Evolutionary conservation across 2,797 vertebrate genomes (phyloP).

Genomic region (Mus minutoides): DNA sequence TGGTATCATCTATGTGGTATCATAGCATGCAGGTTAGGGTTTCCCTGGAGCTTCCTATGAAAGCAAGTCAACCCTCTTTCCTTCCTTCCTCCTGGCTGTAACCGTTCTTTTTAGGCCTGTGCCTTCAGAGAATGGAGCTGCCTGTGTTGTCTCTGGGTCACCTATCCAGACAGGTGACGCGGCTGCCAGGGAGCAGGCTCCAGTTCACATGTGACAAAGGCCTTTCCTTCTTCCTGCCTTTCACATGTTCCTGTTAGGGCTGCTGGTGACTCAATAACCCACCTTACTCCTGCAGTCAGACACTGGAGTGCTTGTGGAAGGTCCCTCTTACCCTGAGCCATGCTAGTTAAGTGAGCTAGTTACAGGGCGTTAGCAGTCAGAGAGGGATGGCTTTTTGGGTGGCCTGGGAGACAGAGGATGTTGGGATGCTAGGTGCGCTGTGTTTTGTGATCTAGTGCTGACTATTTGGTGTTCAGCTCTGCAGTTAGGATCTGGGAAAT

Average conservation of each 20-base stretch:
- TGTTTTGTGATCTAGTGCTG: not conserved
- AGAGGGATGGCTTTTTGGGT: not conserved
- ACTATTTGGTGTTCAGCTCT: not conserved
- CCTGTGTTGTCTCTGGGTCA: not conserved
- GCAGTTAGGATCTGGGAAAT: not conserved
- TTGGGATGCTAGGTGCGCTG: not conserved
- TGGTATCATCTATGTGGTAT: not conserved
- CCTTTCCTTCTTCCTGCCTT: not conserved
- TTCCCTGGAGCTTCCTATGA: not conserved
- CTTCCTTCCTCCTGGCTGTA: not conserved
- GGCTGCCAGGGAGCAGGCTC: not conserved
- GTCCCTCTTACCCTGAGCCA: no score
- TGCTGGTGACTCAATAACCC: not conserved
- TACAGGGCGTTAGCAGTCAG: not conserved
- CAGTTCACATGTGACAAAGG: not conserved
- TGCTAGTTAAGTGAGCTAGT: not conserved
- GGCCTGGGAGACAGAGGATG: not conserved
- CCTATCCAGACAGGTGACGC: not conserved
- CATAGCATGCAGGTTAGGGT: constrained; percentile 8
- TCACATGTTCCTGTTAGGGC: not conserved
- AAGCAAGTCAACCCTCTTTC: not conserved
- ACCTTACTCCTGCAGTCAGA: not conserved
- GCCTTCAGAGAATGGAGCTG: not conserved
- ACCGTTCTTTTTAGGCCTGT: not conserved
- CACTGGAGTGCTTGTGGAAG: not conserved